A percentile compares a stretch with the other conserved stretches of the same genome.
Conservation (phyloP, 2,797 vertebrate species). For the Poeciliopsis turneri region DNA sequence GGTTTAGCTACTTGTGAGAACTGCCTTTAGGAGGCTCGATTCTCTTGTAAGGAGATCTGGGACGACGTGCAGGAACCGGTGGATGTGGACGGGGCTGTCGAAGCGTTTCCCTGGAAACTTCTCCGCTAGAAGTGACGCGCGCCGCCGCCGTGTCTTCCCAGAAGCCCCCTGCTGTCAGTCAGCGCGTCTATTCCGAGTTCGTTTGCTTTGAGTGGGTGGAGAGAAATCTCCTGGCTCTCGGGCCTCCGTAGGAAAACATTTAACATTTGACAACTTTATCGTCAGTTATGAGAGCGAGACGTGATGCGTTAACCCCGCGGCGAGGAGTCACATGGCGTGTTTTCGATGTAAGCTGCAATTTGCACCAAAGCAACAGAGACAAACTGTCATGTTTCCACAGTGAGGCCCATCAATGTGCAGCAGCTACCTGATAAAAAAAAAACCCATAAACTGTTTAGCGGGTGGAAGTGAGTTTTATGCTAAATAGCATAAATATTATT, state of each 20-base stretch:
- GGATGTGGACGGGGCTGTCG: not conserved
- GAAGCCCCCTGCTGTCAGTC: not conserved
- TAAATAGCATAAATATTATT: no score
- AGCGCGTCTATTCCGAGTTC: not conserved
- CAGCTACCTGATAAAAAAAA: not conserved
- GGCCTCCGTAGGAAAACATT: constrained; percentile 20
- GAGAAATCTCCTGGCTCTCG: constrained; percentile 7
- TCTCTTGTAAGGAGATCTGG: constrained; percentile 16
- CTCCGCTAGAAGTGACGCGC: not conserved
- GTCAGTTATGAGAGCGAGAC: constrained; percentile 39
- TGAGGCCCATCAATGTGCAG: not conserved
- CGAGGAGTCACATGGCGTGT: constrained; percentile 26
- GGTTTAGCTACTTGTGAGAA: constrained; percentile 42
- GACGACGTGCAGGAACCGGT: constrained; percentile 6
- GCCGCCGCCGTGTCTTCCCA: not conserved
- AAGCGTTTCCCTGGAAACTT: not conserved
- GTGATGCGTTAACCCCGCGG: constrained; percentile 25
- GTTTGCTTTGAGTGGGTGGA: constrained; percentile 9
- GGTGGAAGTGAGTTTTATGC: not conserved
- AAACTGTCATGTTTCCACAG: not conserved
- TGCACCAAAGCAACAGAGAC: not conserved
- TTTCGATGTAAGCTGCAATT: constrained; percentile 16
- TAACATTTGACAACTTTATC: constrained; percentile 12
- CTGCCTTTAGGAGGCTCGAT: constrained; percentile 19
- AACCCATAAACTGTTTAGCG: no score